These are phyloP conservation scores for Cephalopholis sonnerati DNA, from an alignment of 2,113 vertebrate genomes.

Conservation along the genomic window DNA sequence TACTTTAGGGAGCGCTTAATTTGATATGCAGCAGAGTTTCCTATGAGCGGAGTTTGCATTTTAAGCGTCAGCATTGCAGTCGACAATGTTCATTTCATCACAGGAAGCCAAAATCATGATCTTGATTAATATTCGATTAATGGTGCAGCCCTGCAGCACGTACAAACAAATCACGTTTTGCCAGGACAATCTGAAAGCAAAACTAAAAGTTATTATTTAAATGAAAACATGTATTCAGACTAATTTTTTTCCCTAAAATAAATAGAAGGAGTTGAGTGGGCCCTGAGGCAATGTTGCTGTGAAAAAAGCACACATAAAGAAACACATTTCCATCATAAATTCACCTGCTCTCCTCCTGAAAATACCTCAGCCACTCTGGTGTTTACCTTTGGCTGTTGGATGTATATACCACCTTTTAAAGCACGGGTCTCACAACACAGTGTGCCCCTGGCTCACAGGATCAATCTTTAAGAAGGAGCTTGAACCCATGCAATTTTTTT, in stretches of 20 bases:
- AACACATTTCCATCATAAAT: constrained; percentile 16
- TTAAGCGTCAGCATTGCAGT: too few species aligned
- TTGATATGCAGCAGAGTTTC: too few species aligned
- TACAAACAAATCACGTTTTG: not conserved
- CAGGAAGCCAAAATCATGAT: too few species aligned
- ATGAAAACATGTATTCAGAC: not conserved
- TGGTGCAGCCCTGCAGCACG: not conserved
- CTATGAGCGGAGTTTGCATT: too few species aligned
- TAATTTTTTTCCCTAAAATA: not conserved
- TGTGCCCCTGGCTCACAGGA: constrained; percentile 35
- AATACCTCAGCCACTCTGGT: constrained; percentile 31
- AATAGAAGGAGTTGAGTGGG: not conserved
- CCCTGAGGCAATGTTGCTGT: constrained; percentile 6
- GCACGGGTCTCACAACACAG: constrained; percentile 37
- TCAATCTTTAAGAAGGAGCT: constrained; percentile 30
- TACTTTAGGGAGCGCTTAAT: too few species aligned
- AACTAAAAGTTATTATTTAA: not conserved
- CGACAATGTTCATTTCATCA: too few species aligned
- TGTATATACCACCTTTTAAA: constrained; percentile 34
- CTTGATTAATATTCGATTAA: too few species aligned
- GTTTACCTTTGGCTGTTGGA: constrained; percentile 44
- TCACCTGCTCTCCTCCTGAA: constrained; percentile 15
- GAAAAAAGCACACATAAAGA: constrained; percentile 1
- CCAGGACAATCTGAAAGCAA: not conserved
- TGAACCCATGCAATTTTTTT: constrained; percentile 43